phyloP scores from a whole-genome alignment of 2,888 invertebrate genomes.

The Lasioglossum oenotherae region DNA sequence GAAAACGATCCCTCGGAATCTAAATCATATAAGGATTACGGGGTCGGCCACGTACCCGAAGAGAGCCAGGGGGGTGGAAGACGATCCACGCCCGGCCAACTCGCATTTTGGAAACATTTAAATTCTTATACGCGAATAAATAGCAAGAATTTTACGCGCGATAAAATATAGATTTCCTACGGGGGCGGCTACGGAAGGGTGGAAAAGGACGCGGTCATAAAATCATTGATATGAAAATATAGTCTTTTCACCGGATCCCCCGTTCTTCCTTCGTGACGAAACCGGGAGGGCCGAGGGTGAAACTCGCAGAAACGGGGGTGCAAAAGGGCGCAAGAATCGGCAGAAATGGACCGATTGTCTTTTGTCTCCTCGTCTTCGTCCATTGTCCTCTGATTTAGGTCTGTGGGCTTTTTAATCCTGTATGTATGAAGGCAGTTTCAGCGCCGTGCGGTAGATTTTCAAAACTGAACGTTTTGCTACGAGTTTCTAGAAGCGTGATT shows the following conservation, averaged over 20 bases:
- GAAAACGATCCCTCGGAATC: slow-evolving; percentile 74
- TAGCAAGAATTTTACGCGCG: slow-evolving; percentile 85
- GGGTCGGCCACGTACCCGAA: slow-evolving; percentile 27
- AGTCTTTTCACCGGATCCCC: slow-evolving; percentile 69
- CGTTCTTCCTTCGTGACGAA: slow-evolving; percentile 70
- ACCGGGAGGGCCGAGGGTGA: slow-evolving; percentile 70
- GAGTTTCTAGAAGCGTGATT: too few relatives aligned
- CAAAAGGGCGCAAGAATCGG: background rate
- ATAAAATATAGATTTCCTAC: slow-evolving; percentile 84
- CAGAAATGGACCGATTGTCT: slow-evolving; percentile 45
- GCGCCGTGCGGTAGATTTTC: too few relatives aligned
- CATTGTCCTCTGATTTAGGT: background rate
- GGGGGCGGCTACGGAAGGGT: slow-evolving; percentile 43
- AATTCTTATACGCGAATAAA: slow-evolving; percentile 85
- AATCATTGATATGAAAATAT: slow-evolving; percentile 85
- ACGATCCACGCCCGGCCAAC: slow-evolving; percentile 67
- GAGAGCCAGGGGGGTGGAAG: slow-evolving; percentile 39
- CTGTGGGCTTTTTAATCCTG: background rate
- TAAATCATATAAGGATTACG: slow-evolving; percentile 83
- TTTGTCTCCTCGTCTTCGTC: slow-evolving; percentile 72
- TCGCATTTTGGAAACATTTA: slow-evolving; percentile 84
- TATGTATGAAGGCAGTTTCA: background rate
- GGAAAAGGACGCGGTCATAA: slow-evolving; percentile 81
- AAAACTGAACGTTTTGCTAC: too few relatives aligned
- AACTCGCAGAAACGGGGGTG: slow-evolving; percentile 56